phyloP scores from a whole-genome alignment of 37 sponge, comb jelly and placozoan genomes.

The Ianthella basta region DNA sequence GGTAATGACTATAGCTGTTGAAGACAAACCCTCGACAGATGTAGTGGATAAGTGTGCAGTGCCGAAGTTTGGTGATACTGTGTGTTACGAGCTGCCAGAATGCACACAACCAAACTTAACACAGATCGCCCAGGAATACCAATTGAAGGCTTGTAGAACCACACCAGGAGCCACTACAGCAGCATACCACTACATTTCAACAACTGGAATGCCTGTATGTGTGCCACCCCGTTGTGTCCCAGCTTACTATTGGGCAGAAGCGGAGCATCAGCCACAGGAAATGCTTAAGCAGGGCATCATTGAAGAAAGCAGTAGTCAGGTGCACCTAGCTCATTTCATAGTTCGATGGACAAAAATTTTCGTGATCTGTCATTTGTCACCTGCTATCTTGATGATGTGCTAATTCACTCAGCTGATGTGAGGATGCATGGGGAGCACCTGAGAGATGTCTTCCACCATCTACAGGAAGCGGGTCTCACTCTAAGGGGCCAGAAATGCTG shows the following conservation, averaged over 20 bases:
- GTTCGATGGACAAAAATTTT: conserved; percentile 54
- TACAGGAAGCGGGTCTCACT: background rate
- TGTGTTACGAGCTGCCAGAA: conserved; percentile 43
- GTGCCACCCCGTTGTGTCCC: conserved; percentile 59
- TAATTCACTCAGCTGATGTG: background rate
- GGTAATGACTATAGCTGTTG: too few species aligned
- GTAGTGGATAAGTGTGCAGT: conserved; percentile 30
- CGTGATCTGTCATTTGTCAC: conserved; percentile 52
- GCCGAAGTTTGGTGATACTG: too few species aligned
- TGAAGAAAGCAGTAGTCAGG: conserved; percentile 59
- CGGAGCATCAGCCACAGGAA: too few species aligned
- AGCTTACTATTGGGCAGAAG: conserved; percentile 54
- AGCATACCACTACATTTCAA: conserved; percentile 38
- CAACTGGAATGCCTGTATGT: conserved; percentile 38
- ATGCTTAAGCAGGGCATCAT: conserved; percentile 73
- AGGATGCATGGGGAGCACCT: background rate
- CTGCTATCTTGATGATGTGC: conserved; percentile 23
- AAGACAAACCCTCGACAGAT: too few species aligned
- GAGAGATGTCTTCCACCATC: background rate
- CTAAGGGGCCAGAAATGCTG: conserved; percentile 7
- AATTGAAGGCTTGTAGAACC: background rate
- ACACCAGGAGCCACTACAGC: conserved; percentile 37
- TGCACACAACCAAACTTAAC: background rate
- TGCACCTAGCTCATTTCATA: conserved; percentile 66
- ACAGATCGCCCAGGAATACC: conserved; percentile 13